Conservation (phyloP, 2,888 invertebrate genomes). For the Pristionchus japonicus region DNA sequence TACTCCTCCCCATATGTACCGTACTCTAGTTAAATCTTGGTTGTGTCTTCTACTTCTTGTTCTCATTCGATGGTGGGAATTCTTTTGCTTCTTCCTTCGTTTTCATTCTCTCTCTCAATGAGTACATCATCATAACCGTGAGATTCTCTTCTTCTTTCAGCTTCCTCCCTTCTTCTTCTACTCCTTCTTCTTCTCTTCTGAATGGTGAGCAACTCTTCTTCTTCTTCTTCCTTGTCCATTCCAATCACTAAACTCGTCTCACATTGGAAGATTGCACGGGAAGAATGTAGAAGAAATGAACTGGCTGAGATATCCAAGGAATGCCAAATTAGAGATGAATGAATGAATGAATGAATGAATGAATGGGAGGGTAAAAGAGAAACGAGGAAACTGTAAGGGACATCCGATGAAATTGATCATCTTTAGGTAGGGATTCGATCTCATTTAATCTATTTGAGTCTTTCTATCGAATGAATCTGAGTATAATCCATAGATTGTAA, state of each 20-base stretch:
- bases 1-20: neutral
- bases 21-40: neutral
- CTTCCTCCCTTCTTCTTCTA: neutral
- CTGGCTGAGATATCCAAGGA: neutral
- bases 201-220: neutral
- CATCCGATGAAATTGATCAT: no score
- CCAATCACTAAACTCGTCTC: neutral
- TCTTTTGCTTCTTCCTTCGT: no score
- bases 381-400: no score
- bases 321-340: no score
- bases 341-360: no score
- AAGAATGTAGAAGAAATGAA: neutral
- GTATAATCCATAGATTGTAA: no score
- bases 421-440: no score
- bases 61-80: neutral
- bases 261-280: neutral
- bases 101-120: neutral
- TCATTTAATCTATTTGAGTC: no score
- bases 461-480: no score
- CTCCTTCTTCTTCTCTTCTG: neutral
- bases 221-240: neutral
- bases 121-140: neutral
- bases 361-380: no score
- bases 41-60: neutral
- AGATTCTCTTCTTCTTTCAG: constrained; percentile 1